A percentile compares a stretch with the other conserved stretches of the same genome.
Evolutionary conservation across 1,140 invertebrate genomes (phyloP).

Genomic region (Lineus longissimus): DNA sequence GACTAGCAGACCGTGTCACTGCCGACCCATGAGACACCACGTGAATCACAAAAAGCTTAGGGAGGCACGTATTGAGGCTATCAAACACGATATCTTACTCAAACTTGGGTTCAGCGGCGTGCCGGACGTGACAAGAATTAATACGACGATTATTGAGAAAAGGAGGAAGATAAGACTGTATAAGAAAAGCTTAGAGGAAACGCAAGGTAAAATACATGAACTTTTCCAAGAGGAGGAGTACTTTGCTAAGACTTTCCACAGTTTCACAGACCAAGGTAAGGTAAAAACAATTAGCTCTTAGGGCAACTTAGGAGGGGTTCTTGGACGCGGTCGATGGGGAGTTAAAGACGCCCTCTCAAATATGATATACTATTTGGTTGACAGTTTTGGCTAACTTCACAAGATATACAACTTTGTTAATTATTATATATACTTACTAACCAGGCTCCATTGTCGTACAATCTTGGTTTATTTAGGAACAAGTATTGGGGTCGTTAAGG

Average conservation of each 20-base stretch:
- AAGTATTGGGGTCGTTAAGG: no score
- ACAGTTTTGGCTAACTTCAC: no score
- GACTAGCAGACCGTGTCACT: not conserved
- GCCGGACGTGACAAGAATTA: constrained; percentile 12
- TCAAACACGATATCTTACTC: constrained; percentile 9
- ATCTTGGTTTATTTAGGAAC: no score
- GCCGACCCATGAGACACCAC: constrained; percentile 3
- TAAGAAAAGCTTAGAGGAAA: constrained; percentile 13
- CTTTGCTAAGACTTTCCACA: constrained; percentile 18
- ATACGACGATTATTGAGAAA: constrained; percentile 15
- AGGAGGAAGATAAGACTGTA: constrained; percentile 16
- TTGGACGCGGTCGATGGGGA: no score
- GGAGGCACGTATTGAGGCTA: constrained; percentile 12
- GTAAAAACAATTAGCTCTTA: not conserved
- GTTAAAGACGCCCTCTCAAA: no score
- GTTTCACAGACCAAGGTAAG: constrained; percentile 15
- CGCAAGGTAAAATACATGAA: constrained; percentile 5
- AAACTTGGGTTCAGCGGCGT: not conserved
- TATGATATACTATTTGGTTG: no score
- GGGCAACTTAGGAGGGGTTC: no score
- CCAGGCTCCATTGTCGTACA: no score
- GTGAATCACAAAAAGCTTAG: constrained; percentile 11
- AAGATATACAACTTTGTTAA: no score
- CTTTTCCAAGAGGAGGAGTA: constrained; percentile 16
- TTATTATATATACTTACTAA: no score